A percentile compares a stretch with the other conserved stretches of the same genome.
Conservation (phyloP, 2,888 invertebrate genomes). For the Thymelicus acteon region DNA sequence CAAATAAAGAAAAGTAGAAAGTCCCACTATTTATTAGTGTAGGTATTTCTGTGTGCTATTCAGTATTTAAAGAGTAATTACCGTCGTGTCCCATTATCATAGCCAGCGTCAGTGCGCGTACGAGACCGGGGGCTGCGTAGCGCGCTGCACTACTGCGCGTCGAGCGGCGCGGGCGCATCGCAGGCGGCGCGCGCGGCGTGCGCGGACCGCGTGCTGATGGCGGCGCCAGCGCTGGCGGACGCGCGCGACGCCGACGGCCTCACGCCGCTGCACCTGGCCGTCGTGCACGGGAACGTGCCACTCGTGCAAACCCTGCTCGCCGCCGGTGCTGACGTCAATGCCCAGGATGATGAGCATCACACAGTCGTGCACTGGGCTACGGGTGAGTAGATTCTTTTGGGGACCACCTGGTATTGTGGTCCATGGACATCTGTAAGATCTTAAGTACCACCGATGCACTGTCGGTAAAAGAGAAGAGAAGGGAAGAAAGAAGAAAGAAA, state of each 20-base stretch:
- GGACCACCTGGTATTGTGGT: too few species aligned
- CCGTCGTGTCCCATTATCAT: slow-evolving; percentile 8
- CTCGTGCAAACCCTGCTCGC: slow-evolving; percentile 94
- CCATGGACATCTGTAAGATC: too few species aligned
- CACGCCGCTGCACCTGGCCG: slow-evolving; percentile 97
- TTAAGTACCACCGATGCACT: too few species aligned
- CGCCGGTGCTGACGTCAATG: slow-evolving; percentile 95
- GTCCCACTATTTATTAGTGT: background rate
- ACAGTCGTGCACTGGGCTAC: slow-evolving; percentile 99
- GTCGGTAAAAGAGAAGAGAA: too few species aligned
- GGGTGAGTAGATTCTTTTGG: slow-evolving; percentile 83
- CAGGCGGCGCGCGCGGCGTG: slow-evolving; percentile 93
- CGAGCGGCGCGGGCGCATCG: slow-evolving; percentile 89
- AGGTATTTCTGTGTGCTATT: background rate
- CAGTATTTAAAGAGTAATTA: too few species aligned
- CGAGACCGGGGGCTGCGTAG: slow-evolving; percentile 93
- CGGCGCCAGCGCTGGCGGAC: slow-evolving; percentile 93
- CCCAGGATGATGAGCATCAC: slow-evolving; percentile 96
- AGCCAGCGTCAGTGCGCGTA: slow-evolving; percentile 84
- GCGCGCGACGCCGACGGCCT: slow-evolving; percentile 96
- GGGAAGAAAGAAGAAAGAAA: too few species aligned
- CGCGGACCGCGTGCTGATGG: slow-evolving; percentile 93
- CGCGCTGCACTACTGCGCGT: slow-evolving; percentile 97
- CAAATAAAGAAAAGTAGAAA: background rate
- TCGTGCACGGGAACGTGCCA: slow-evolving; percentile 95